Percentiles rank a stretch among this genome's conserved stretches.
phyloP scores from a whole-genome alignment of 2,797 vertebrate species.

The Notoglanidium macrostoma region DNA sequence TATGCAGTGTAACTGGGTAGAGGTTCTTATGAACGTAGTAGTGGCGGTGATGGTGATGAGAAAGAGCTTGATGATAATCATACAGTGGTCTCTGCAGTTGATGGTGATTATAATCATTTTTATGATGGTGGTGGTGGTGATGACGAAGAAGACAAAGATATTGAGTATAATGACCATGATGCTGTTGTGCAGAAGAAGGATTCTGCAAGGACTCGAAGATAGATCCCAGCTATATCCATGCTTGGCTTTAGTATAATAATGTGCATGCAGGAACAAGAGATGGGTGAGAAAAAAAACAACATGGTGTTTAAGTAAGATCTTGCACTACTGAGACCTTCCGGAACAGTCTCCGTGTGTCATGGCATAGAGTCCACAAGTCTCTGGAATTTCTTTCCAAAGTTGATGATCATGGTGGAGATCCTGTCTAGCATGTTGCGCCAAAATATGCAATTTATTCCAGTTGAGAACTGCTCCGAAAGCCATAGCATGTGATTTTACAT shows the following conservation, averaged over 20 bases:
- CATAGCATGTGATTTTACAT: background rate
- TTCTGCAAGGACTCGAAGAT: background rate
- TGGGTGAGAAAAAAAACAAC: background rate
- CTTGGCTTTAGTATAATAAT: conserved; percentile 31
- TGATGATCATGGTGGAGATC: background rate
- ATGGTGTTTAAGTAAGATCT: background rate
- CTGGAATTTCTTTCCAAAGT: background rate
- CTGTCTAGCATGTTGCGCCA: background rate
- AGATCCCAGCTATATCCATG: background rate
- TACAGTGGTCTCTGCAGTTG: background rate
- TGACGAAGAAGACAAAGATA: background rate
- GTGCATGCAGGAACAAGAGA: conserved; percentile 34
- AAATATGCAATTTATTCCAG: background rate
- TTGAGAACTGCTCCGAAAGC: background rate
- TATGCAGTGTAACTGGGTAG: background rate
- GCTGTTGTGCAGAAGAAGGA: background rate
- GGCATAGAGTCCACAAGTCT: background rate
- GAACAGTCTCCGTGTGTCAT: background rate
- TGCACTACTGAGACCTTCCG: background rate
- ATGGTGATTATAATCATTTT: conserved; percentile 20
- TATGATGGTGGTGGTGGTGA: background rate
- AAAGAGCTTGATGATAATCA: conserved; percentile 21
- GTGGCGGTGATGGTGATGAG: conserved; percentile 21
- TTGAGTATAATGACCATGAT: background rate
- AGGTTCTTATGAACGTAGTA: conserved; percentile 7